These are phyloP conservation scores for Xyliphius kryptos DNA, from an alignment of 2,113 vertebrate species.

Conservation along the genomic window DNA sequence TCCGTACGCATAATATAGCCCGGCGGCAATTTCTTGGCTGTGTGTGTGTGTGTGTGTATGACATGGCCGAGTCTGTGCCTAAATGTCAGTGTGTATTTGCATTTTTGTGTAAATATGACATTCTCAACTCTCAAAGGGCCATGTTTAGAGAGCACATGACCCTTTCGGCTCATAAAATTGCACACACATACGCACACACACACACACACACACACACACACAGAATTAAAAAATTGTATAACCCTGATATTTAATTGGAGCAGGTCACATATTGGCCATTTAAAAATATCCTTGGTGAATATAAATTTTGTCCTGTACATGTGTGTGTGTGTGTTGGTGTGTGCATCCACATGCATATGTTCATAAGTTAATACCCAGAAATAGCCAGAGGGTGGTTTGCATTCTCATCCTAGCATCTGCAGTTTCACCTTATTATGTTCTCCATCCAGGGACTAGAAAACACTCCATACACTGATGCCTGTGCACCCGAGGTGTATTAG, in stretches of 20 bases:
- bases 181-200: slow-evolving; percentile 4
- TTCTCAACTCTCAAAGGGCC: slow-evolving; percentile 4
- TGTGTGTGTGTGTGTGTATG: too few species aligned
- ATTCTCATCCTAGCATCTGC: slow-evolving; percentile 4
- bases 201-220: too few species aligned
- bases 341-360: too few species aligned
- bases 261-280: slow-evolving; percentile 7
- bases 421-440: slow-evolving; percentile 1
- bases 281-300: neutral
- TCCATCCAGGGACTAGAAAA: too few species aligned
- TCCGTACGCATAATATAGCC: too few species aligned
- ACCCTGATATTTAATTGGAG: slow-evolving; percentile 3
- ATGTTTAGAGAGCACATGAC: slow-evolving; percentile 7
- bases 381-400: slow-evolving; percentile 12
- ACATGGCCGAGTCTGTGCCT: slow-evolving; percentile 2
- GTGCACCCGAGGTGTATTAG: too few species aligned
- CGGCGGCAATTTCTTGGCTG: neutral
- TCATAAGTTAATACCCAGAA: slow-evolving; percentile 23
- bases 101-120: slow-evolving; percentile 19
- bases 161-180: neutral
- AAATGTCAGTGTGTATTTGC: slow-evolving; percentile 22
- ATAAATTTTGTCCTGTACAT: too few species aligned
- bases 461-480: too few species aligned
- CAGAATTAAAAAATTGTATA: slow-evolving; percentile 3
- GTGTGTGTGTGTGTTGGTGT: too few species aligned